Conservation (phyloP, 2,113 vertebrate species). For the Nyctereutes procyonoides region DNA sequence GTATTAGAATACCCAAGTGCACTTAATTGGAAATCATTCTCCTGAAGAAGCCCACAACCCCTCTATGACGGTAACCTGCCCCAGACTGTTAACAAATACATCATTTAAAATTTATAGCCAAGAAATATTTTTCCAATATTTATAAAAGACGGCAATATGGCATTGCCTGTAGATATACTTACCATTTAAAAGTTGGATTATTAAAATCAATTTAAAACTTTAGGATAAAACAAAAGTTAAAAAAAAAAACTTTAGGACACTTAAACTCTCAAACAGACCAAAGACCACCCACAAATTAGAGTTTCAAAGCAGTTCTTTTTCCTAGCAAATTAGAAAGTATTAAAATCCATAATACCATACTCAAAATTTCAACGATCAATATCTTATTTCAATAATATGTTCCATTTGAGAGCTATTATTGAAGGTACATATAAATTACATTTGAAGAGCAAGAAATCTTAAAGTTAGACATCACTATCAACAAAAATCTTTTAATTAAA, state of each 20-base stretch:
- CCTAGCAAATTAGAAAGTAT: constrained; percentile 12
- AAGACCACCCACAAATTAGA: not conserved
- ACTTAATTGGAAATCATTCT: not conserved
- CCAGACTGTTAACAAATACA: not conserved
- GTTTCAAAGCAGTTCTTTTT: constrained; percentile 30
- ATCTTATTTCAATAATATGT: not conserved
- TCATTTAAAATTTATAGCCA: not conserved
- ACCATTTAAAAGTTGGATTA: not conserved
- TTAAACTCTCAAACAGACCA: not conserved
- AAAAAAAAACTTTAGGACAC: not conserved
- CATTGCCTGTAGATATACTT: not conserved
- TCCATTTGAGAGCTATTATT: not conserved
- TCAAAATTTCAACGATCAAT: not conserved
- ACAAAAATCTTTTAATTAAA: constrained; percentile 29
- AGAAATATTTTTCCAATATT: constrained; percentile 30
- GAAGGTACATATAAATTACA: constrained; percentile 1
- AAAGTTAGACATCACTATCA: not conserved
- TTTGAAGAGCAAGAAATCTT: constrained; percentile 34
- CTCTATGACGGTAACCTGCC: not conserved
- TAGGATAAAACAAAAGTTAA: not conserved
- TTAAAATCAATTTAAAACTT: constrained; percentile 55
- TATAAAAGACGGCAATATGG: not conserved
- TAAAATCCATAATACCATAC: not conserved
- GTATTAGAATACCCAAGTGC: not conserved
- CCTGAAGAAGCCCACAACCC: not conserved